Evolutionary conservation across 2,797 vertebrate species (phyloP).

Genomic region (Paramormyrops hopkinsi): DNA sequence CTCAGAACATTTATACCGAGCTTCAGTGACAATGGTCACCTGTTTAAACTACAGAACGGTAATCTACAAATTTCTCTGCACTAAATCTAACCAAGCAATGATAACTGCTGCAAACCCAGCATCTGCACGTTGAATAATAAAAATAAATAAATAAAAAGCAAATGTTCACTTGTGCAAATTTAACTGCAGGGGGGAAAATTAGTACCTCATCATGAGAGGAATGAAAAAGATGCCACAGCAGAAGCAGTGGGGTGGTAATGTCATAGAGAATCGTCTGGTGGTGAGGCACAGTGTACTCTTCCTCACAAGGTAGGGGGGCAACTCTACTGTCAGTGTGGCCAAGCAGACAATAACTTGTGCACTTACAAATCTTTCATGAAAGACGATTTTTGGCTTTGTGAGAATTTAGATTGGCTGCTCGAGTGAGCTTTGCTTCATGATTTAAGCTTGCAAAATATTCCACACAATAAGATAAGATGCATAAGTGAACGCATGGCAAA

Average conservation of each 20-base stretch:
- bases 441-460: not conserved
- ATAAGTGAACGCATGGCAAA: not conserved
- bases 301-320: not conserved
- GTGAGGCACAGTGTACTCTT: not conserved
- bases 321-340: not conserved
- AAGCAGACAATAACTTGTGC: not conserved
- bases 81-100: not conserved
- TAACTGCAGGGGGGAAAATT: not conserved
- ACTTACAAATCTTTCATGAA: not conserved
- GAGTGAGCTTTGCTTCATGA: not conserved
- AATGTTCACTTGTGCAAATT: not conserved
- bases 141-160: not conserved
- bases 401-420: not conserved
- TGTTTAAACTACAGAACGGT: not conserved
- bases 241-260: not conserved
- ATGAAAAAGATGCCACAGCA: not conserved
- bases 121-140: not conserved
- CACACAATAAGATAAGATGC: not conserved
- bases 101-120: not conserved
- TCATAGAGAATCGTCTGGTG: not conserved
- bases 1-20: not conserved
- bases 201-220: not conserved
- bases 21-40: not conserved
- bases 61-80: not conserved
- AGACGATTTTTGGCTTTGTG: not conserved